Evolutionary conservation across 1,140 invertebrate genomes (phyloP).

Genomic region (Brachionus angularis): DNA sequence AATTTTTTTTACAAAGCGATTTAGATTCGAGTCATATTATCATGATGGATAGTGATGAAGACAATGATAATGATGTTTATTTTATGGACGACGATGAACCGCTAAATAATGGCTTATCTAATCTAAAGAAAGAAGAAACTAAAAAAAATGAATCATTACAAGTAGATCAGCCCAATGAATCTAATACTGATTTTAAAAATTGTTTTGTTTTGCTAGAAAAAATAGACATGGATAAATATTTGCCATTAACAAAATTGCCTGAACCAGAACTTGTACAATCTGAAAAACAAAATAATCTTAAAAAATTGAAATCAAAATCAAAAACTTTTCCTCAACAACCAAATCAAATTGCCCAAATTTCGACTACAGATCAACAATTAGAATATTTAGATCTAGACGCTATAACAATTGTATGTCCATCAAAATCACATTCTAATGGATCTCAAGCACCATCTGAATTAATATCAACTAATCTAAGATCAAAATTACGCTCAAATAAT

Average conservation of each 20-base stretch:
- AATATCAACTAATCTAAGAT: too few species aligned
- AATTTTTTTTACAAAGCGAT: neutral
- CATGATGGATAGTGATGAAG: slow-evolving; percentile 3
- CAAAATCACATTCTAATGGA: too few species aligned
- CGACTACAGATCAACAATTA: too few species aligned
- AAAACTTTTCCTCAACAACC: neutral
- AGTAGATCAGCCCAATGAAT: neutral
- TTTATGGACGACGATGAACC: slow-evolving; percentile 26
- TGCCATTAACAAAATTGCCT: too few species aligned
- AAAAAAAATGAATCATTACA: too few species aligned
- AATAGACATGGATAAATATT: neutral
- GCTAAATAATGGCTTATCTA: too few species aligned
- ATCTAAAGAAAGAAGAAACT: too few species aligned
- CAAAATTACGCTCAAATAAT: neutral
- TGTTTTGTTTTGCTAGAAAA: slow-evolving; percentile 15
- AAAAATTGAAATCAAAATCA: neutral
- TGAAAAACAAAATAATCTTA: neutral
- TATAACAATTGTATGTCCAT: neutral
- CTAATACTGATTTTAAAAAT: neutral
- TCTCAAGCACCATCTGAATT: too few species aligned
- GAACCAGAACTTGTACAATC: neutral
- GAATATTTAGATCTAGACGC: slow-evolving; percentile 12
- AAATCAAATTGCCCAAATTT: too few species aligned
- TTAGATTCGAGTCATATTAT: slow-evolving; percentile 13
- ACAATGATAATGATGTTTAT: slow-evolving; percentile 13